Conservation (phyloP, 2,888 invertebrate species). For the Adineta ricciae region DNA sequence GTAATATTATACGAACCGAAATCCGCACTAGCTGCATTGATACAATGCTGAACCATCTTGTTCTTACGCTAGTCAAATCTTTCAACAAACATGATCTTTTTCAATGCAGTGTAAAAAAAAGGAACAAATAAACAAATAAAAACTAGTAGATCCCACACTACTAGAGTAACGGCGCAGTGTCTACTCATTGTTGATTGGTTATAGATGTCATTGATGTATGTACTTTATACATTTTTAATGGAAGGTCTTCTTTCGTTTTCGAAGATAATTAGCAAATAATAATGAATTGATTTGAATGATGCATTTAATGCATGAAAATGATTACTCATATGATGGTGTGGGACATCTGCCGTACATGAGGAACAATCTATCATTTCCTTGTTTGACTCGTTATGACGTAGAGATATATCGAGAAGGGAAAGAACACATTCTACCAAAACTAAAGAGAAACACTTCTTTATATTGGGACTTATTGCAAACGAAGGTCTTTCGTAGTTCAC, state of each 20-base stretch:
- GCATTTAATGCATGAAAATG: no score
- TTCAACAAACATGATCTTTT: neutral
- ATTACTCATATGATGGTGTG: no score
- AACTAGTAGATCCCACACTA: neutral
- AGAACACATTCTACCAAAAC: no score
- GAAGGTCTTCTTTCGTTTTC: neutral
- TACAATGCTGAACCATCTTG: neutral
- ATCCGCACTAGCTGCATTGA: neutral
- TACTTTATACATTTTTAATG: neutral
- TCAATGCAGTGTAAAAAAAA: neutral
- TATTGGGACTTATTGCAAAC: no score
- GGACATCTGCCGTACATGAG: no score
- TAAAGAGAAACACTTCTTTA: no score
- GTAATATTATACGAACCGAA: neutral
- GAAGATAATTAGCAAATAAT: neutral
- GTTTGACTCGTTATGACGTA: no score
- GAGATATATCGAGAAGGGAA: no score
- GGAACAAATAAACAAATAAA: neutral
- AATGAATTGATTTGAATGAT: neutral
- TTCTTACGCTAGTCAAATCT: neutral
- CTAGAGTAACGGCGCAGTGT: neutral
- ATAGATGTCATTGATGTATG: neutral
- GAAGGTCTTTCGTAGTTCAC: no score
- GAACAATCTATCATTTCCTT: no score
- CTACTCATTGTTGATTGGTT: neutral